Evolutionary conservation across 2,888 invertebrate genomes (phyloP), one percentile per base, ranked within the genome.

Genomic region (Dolomedes plantarius): DNA sequence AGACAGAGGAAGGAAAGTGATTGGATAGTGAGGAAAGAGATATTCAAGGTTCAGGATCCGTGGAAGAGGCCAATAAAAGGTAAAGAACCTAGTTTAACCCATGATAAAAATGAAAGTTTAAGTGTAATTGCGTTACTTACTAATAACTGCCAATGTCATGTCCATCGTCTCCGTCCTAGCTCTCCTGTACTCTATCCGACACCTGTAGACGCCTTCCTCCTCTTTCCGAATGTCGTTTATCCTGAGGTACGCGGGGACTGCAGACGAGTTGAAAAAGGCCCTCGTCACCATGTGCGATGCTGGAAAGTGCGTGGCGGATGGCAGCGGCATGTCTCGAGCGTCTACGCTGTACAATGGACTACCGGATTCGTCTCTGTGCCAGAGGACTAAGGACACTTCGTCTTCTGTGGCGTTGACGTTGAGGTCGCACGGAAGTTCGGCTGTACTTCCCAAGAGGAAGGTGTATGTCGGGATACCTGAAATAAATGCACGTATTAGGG

Each of bases 161-260:
- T 95, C 94, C 92, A 96, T 95, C 92, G 96, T 96, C 91, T 96
- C 94, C 87, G 97, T 96, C 92, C 96, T 96, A 88, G 96, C 96
- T 92, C 96, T 96, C 88, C 95, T 93, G 93, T 96, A 97, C 93
- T 97, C 97, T 89, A 97, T 95, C 88, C 97, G 93, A 92, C 97
- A 97, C 88, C 97, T 94, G 93, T 97, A 97, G 89, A 96, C 94
- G 90, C 96, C 96, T 91, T 97, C 96, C 92, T 97, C 97, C 90
- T 95, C 94, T 69, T 96, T 93, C 92, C 96, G 95, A 90, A 97
- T 95, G 93, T 96, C 96, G 90, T 95, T 96, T 86, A 97, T 94
- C 62, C 88, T 89, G 28, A 90, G 90, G 65, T 90, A 90, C 6
- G 90, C 91, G 0, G 91, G 91, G 28, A 89, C 89, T 23, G 90